Conservation (phyloP, 2,888 invertebrate species). For the Stictocephala bisonia region DNA sequence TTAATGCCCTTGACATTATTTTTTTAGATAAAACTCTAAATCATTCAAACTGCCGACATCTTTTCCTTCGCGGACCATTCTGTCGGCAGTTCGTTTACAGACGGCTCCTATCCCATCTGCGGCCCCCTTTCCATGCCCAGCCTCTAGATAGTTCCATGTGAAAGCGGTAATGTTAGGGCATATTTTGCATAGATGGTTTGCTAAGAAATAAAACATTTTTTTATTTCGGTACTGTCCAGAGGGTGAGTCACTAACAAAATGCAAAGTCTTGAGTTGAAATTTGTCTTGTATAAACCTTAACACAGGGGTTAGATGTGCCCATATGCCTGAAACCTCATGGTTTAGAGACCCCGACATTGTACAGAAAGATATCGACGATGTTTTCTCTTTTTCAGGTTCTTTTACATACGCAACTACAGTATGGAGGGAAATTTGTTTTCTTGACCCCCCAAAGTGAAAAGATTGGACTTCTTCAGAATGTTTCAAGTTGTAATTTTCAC, state of each 20-base stretch:
- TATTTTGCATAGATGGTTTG: neutral
- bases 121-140: constrained; percentile 18
- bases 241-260: constrained; percentile 8
- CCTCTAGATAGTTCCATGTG: constrained; percentile 5
- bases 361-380: neutral
- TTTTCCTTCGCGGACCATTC: neutral
- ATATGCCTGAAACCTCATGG: constrained; percentile 6
- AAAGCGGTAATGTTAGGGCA: neutral
- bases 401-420: constrained; percentile 6
- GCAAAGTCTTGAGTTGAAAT: neutral
- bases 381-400: neutral
- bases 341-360: neutral
- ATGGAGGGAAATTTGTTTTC: constrained; percentile 7
- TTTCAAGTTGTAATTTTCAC: constrained; percentile 3
- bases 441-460: constrained; percentile 15
- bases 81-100: constrained; percentile 6
- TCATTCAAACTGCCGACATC: constrained; percentile 11
- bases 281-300: neutral
- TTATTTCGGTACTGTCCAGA: constrained; percentile 22
- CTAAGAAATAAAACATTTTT: constrained; percentile 5
- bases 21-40: constrained; percentile 19
- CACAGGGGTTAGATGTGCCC: neutral
- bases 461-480: constrained; percentile 5
- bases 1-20: constrained; percentile 17
- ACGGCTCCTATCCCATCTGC: neutral